These are phyloP conservation scores for Teleiodes luculella DNA, from an alignment of 2,888 invertebrate species.

Conservation along the genomic window DNA sequence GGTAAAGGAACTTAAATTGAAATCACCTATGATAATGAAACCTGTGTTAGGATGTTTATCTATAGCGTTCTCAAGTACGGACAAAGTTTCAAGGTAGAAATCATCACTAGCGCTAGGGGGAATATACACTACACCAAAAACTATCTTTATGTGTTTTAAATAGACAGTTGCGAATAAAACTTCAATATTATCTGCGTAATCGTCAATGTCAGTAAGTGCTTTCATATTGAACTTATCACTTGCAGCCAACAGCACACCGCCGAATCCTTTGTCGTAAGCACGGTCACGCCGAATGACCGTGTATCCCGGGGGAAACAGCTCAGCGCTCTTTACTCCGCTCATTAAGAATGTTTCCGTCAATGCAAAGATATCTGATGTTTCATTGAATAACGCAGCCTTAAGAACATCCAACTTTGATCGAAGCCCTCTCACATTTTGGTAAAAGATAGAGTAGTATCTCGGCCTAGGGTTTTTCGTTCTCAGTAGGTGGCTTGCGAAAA, in stretches of 20 bases:
- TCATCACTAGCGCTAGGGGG: not conserved
- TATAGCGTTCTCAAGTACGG: not conserved
- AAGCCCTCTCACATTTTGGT: too few species aligned
- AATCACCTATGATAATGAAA: not conserved
- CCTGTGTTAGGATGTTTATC: not conserved
- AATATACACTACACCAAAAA: not conserved
- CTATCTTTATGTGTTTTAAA: not conserved
- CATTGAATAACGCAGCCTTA: not conserved
- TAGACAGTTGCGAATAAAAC: not conserved
- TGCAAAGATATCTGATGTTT: constrained; percentile 11
- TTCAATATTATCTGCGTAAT: not conserved
- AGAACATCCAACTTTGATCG: constrained; percentile 13
- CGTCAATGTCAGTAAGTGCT: not conserved
- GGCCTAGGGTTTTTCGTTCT: not conserved
- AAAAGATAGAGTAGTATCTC: too few species aligned
- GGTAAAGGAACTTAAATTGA: not conserved
- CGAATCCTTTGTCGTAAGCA: constrained; percentile 3
- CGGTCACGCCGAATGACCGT: constrained; percentile 12
- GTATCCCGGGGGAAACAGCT: constrained; percentile 12
- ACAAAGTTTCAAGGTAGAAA: not conserved
- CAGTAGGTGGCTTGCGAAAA: too few species aligned
- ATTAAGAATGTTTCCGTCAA: constrained; percentile 17
- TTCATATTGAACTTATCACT: not conserved
- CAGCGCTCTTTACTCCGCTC: too few species aligned
- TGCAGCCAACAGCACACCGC: too few species aligned